Conservation (phyloP, 2,113 vertebrate species). For the Rhabdomys dilectus region DNA sequence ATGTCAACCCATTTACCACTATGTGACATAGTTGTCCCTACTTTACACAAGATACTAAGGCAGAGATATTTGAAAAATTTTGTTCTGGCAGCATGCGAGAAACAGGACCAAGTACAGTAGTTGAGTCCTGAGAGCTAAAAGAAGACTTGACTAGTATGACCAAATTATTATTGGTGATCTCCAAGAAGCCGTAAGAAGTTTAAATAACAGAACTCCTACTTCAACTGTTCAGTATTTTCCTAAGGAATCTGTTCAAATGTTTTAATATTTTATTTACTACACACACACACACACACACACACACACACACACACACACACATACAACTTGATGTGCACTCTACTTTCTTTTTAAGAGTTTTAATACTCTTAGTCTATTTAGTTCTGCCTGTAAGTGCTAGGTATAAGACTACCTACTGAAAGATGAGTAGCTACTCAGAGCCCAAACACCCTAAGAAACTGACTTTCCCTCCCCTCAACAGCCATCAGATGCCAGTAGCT, state of each 20-base stretch:
- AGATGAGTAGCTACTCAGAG: background rate
- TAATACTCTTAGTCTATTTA: background rate
- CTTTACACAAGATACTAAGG: conserved; percentile 26
- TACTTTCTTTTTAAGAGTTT: background rate
- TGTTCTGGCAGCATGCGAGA: background rate
- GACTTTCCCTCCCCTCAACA: background rate
- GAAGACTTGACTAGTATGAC: background rate
- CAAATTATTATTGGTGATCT: background rate
- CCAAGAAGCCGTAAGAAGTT: background rate
- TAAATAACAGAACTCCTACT: background rate
- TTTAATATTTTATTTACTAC: conserved; percentile 8
- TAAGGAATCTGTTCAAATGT: background rate
- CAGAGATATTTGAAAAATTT: conserved; percentile 18
- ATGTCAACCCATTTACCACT: background rate
- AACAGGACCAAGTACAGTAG: background rate
- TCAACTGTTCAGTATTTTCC: conserved; percentile 11
- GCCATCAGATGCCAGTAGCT: background rate
- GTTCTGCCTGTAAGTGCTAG: background rate
- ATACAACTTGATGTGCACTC: background rate
- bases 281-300: too few relatives aligned
- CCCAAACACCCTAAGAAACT: background rate
- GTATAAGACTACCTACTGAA: background rate
- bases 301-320: too few relatives aligned
- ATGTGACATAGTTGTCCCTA: background rate
- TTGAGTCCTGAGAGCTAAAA: background rate